Base-by-base conservation (phyloP, 2,113 vertebrate genomes). In the Cyprinodon tularosa region DNA sequence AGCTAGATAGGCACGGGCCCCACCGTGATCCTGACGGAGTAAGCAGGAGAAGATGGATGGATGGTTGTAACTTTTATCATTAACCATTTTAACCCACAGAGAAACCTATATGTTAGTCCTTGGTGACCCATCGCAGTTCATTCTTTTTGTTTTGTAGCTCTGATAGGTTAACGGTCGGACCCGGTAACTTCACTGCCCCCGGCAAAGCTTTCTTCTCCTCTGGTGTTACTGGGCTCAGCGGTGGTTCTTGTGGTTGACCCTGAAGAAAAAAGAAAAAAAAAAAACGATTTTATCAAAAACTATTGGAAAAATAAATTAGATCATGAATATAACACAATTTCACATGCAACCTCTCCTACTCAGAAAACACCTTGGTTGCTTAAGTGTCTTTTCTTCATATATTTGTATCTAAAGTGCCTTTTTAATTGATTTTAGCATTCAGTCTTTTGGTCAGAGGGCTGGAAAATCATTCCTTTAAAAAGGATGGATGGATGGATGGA, bases 81-180 rank as follows among this genome's bases (percentile, higher is more conserved):
- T 8, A n/a, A 57, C 1, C 10, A 20, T 3, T 15, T 9, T 64
- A 14, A 63, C 39, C 44, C 39, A 3, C 68, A 7, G 10, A 38
- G n/a, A 62, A 62, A 83, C 86, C 42, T 77, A 78, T 81, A 6
- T 48, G 69, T 88, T 93, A 95, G 0, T 95, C 94, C 78, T 95
- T 95, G 74, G 94, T 94, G 82, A 95, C 94, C 80, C 86, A 94
- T 93, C 86, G 92, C 77, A 99, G 95, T 89, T 98, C 97, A 17
- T 95, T 99, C 91, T 97, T 99, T 88, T 97, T 95, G 62, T 97
- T 98, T 93, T 99, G 96, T 78, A 99, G 96, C 93, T 99, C 97
- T 37, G 96, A 96, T 12, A 99, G 95, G 90, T 99, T 96, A 53
- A 99, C 96, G 0, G 94, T 93, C 15, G 96, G 98, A 11, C 97